These are phyloP conservation scores for Drosophila longiperda DNA, from an alignment of 2,888 invertebrate genomes.

Conservation along the genomic window DNA sequence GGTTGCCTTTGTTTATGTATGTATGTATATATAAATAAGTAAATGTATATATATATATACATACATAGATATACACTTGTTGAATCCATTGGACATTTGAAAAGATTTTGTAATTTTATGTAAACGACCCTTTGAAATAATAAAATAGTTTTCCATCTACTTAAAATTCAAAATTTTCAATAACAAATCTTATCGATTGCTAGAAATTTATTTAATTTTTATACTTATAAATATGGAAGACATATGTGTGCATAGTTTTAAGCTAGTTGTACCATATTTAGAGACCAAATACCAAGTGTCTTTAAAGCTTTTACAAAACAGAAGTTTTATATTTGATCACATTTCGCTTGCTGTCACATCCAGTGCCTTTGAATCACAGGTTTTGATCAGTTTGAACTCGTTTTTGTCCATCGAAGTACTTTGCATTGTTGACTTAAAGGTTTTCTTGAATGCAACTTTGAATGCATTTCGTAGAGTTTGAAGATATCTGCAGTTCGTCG, in stretches of 20 bases:
- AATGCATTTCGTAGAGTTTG: slow-evolving; percentile 67
- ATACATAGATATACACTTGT: background rate
- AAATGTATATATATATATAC: background rate
- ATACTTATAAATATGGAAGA: slow-evolving; percentile 5
- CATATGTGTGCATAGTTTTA: background rate
- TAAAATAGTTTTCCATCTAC: background rate
- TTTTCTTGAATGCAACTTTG: slow-evolving; percentile 60
- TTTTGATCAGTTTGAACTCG: slow-evolving; percentile 2
- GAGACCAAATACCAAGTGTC: background rate
- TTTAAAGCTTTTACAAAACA: slow-evolving; percentile 6
- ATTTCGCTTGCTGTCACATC: background rate
- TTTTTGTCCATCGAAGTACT: slow-evolving; percentile 1
- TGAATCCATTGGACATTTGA: slow-evolving; percentile 2
- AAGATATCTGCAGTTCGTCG: slow-evolving; percentile 46
- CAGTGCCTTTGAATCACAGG: background rate
- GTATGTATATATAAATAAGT: background rate
- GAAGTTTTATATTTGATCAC: background rate
- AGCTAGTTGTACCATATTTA: background rate
- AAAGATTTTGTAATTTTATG: slow-evolving; percentile 19
- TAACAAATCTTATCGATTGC: background rate
- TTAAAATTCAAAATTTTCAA: background rate
- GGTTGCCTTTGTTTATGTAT: slow-evolving; percentile 9
- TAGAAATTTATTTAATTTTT: background rate
- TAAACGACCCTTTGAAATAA: background rate
- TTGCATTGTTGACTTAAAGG: slow-evolving; percentile 47